These are phyloP conservation scores for Oplegnathus fasciatus DNA, from an alignment of 2,113 vertebrate genomes.

Conservation along the genomic window DNA sequence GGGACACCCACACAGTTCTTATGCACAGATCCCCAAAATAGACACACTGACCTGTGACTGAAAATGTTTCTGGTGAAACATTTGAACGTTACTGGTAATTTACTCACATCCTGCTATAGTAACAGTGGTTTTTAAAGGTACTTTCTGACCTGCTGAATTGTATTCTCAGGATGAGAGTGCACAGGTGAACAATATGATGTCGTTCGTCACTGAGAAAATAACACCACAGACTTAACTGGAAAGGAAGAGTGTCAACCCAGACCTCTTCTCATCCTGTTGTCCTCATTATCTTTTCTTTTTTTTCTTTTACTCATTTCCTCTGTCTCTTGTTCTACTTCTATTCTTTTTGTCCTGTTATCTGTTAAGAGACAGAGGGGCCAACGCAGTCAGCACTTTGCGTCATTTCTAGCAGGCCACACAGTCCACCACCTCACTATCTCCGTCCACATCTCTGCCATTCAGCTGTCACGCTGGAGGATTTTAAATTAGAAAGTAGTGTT, in stretches of 20 bases:
- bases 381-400: neutral
- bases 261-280: constrained; percentile 33
- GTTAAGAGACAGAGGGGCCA: neutral
- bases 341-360: neutral
- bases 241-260: constrained; percentile 12
- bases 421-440: neutral
- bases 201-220: neutral
- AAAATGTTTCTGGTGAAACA: constrained; percentile 19
- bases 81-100: neutral
- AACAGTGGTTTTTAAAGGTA: neutral
- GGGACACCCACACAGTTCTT: constrained; percentile 30
- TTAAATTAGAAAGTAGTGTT: neutral
- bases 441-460: neutral
- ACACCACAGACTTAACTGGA: constrained; percentile 15
- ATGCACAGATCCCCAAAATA: constrained; percentile 27
- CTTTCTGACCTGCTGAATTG: neutral
- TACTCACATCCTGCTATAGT: neutral
- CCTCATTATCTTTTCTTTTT: constrained; percentile 26
- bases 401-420: neutral
- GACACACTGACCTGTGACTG: neutral
- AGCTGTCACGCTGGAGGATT: neutral
- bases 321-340: neutral
- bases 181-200: neutral
- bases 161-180: neutral
- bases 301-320: constrained; percentile 15